Conservation (phyloP, 2,888 invertebrate genomes). For the Agrochola lota region DNA sequence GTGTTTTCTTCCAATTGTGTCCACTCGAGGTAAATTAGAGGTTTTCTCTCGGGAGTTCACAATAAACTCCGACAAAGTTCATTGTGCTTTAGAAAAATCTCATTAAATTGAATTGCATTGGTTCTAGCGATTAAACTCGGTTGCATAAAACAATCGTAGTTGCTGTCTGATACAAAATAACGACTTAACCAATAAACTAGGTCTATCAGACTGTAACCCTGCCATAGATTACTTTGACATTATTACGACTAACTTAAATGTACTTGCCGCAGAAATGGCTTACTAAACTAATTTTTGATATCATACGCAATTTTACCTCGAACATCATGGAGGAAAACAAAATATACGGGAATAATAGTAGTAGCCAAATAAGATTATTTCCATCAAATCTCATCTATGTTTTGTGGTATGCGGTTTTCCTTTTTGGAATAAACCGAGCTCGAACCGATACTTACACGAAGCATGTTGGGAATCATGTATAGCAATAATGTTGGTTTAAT, state of each 20-base stretch:
- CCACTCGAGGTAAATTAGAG: slow-evolving; percentile 89
- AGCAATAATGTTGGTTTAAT: slow-evolving; percentile 44
- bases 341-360: slow-evolving; percentile 42
- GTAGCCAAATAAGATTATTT: slow-evolving; percentile 49
- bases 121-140: slow-evolving; percentile 53
- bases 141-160: slow-evolving; percentile 39
- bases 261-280: slow-evolving; percentile 4
- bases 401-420: slow-evolving; percentile 50
- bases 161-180: slow-evolving; percentile 29
- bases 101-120: slow-evolving; percentile 68
- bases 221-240: slow-evolving; percentile 15
- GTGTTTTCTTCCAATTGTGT: slow-evolving; percentile 90
- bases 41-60: slow-evolving; percentile 84
- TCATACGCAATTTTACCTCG: slow-evolving; percentile 20
- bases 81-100: slow-evolving; percentile 76
- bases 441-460: slow-evolving; percentile 31
- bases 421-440: slow-evolving; percentile 42
- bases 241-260: slow-evolving; percentile 6
- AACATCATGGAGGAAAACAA: slow-evolving; percentile 36
- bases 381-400: slow-evolving; percentile 45
- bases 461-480: slow-evolving; percentile 39
- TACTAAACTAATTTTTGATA: slow-evolving; percentile 17
- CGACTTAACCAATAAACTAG: slow-evolving; percentile 28
- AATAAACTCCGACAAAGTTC: slow-evolving; percentile 79
- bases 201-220: slow-evolving; percentile 5